These are phyloP conservation scores for Dendropsophus ebraccatus DNA, from an alignment of 2,113 vertebrate genomes.

Conservation along the genomic window DNA sequence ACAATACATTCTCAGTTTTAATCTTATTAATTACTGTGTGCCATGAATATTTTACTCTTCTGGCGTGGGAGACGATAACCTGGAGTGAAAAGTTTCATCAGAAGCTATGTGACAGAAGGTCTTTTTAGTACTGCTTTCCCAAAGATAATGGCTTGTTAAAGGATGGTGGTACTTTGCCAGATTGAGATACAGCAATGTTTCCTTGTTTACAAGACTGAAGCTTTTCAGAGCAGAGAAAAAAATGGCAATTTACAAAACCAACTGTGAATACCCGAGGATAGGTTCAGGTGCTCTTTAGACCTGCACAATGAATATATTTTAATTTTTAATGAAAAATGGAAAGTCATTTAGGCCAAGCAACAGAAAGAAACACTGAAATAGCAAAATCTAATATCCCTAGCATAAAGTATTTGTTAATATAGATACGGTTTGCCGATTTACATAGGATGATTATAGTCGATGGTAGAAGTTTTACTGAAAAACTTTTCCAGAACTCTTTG, in stretches of 20 bases:
- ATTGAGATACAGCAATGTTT: conserved; percentile 39
- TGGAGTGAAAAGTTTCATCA: conserved; percentile 28
- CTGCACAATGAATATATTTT: neutral
- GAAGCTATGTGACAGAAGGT: conserved; percentile 52
- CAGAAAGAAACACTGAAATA: neutral
- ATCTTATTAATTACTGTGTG: conserved; percentile 42
- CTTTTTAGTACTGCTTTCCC: conserved; percentile 43
- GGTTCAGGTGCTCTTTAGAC: conserved; percentile 10
- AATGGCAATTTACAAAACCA: conserved; percentile 35
- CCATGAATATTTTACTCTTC: conserved; percentile 32
- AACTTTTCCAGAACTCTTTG: neutral
- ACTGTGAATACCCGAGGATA: conserved; percentile 29
- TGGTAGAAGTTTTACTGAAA: neutral
- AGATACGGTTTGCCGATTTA: neutral
- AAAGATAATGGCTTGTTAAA: conserved; percentile 56
- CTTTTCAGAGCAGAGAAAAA: conserved; percentile 30
- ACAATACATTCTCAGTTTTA: conserved; percentile 16
- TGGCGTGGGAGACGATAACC: conserved; percentile 36
- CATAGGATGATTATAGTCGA: neutral
- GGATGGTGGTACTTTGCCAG: conserved; percentile 30
- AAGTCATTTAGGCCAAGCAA: neutral
- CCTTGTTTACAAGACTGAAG: conserved; percentile 45
- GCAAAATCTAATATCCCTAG: neutral
- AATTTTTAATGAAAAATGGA: conserved; percentile 4
- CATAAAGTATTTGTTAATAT: neutral